Evolutionary conservation across 2,113 vertebrate species (phyloP).

Genomic region (Otus sunia): DNA sequence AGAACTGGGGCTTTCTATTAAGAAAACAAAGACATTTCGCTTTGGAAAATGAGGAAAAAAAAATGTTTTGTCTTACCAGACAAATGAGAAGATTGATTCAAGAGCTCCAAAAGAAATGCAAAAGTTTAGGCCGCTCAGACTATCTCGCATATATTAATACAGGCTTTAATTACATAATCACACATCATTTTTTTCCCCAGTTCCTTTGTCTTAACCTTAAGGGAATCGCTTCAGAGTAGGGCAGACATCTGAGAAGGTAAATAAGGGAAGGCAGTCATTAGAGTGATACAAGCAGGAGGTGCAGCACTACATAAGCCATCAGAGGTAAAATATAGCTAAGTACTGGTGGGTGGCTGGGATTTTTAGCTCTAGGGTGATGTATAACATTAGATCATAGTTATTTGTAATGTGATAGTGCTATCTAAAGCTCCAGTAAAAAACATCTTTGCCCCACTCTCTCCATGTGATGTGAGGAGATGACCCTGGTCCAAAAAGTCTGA

Average conservation of each 20-base stretch:
- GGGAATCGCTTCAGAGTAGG: not conserved
- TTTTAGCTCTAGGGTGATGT: slow-evolving; percentile 41
- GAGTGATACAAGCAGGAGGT: slow-evolving; percentile 9
- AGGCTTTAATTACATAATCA: slow-evolving; percentile 26
- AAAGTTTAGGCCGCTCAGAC: not conserved
- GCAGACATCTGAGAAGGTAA: slow-evolving; percentile 5
- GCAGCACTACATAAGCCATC: not conserved
- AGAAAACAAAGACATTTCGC: slow-evolving; percentile 25
- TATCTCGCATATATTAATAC: not conserved
- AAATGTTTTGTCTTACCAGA: not conserved
- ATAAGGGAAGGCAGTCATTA: slow-evolving; percentile 12
- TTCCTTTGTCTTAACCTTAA: slow-evolving; percentile 2
- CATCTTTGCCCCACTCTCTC: not conserved
- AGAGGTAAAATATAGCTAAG: slow-evolving; percentile 48
- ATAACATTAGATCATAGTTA: slow-evolving; percentile 54
- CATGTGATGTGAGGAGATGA: not conserved
- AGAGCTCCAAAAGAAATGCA: not conserved
- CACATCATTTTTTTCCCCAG: not conserved
- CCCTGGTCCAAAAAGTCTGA: not conserved
- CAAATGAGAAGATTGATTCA: not conserved
- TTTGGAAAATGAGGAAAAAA: not conserved
- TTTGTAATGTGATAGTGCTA: slow-evolving; percentile 22
- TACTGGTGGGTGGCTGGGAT: not conserved
- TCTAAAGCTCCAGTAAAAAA: slow-evolving; percentile 7
- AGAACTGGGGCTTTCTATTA: not conserved